Conservation (phyloP, 2,113 vertebrate species). For the Bubo bubo region DNA sequence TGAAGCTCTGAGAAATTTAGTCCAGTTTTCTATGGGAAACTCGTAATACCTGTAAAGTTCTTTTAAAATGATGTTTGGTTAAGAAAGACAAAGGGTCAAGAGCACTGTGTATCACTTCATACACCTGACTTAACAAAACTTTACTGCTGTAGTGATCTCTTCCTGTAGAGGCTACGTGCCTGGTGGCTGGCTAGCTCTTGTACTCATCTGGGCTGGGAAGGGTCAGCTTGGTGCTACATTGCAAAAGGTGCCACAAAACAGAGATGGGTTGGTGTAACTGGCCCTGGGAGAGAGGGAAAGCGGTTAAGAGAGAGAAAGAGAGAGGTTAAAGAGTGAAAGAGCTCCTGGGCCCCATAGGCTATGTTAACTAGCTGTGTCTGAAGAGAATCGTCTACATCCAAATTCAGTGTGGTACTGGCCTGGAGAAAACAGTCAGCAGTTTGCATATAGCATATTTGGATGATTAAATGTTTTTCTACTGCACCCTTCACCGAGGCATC, state of each 20-base stretch:
- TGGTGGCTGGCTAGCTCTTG: not conserved
- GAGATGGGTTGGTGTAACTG: rapidly evolving
- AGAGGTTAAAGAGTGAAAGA: not conserved
- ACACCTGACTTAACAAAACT: not conserved
- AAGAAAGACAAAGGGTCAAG: not conserved
- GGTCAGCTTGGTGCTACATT: not conserved
- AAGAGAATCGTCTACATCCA: not conserved
- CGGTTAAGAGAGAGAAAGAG: not conserved
- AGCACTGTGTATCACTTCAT: not conserved
- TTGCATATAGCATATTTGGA: not conserved
- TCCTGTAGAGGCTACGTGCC: not conserved
- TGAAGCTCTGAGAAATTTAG: not conserved
- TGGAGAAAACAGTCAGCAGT: not conserved
- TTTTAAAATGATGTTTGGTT: not conserved
- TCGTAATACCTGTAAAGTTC: not conserved
- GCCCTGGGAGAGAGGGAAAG: not conserved
- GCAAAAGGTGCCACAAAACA: not conserved
- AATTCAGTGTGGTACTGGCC: not conserved
- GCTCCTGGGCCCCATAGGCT: not conserved
- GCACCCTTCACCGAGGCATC: not conserved
- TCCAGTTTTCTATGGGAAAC: not conserved
- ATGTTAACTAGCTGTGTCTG: not conserved
- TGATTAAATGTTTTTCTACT: not conserved
- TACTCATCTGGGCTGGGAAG: not conserved
- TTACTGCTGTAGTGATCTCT: not conserved